phyloP scores from a whole-genome alignment of 2,888 invertebrate genomes.

The Portevinia maculata region DNA sequence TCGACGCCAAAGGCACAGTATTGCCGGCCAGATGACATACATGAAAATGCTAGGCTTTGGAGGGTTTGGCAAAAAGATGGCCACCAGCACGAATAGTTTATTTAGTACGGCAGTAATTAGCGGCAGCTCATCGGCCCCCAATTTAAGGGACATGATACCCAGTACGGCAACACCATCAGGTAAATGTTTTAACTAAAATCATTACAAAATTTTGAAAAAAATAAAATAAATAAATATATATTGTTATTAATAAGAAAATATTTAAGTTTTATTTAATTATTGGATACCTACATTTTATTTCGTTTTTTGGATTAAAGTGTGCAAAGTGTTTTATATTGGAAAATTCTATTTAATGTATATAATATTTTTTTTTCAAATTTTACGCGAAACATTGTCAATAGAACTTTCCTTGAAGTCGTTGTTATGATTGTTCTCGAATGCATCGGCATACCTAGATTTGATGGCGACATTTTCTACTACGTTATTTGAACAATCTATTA shows the following conservation, averaged over 20 bases:
- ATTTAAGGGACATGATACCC: constrained; percentile 94
- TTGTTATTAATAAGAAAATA: no score
- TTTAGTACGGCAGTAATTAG: constrained; percentile 98
- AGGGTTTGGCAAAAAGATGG: constrained; percentile 87
- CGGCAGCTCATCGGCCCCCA: constrained; percentile 96
- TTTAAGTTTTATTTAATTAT: background rate
- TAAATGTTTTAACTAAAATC: constrained; percentile 83
- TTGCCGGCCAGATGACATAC: constrained; percentile 97
- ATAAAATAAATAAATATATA: no score
- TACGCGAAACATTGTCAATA: no score
- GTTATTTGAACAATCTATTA: no score
- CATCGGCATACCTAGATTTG: no score
- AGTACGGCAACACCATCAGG: constrained; percentile 89
- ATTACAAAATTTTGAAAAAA: no score
- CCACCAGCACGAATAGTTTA: constrained; percentile 90
- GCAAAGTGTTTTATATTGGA: constrained; percentile 40
- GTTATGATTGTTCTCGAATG: no score
- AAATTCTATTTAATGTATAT: no score
- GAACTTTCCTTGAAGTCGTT: no score
- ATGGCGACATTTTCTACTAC: no score
- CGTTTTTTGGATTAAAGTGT: background rate
- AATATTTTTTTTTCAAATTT: no score
- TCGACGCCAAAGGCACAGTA: constrained; percentile 96
- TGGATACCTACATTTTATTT: background rate
- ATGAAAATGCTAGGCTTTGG: constrained; percentile 93